Evolutionary conservation across 2,797 vertebrate species (phyloP).

Genomic region (Takifugu ocellatus): DNA sequence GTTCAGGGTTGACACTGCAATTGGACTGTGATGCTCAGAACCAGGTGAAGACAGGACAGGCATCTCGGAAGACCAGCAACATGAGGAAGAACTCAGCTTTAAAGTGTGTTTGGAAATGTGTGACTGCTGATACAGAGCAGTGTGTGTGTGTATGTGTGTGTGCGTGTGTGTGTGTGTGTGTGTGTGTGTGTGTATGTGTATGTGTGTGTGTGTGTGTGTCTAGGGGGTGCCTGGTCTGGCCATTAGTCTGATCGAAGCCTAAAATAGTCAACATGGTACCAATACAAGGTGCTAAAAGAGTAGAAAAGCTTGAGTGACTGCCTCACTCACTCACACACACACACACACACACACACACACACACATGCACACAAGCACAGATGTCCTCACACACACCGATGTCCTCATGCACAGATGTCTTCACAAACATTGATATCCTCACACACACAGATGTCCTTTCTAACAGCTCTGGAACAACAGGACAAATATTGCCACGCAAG

Average conservation of each 20-base stretch:
- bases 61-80: conserved; percentile 60
- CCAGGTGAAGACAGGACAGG: conserved; percentile 51
- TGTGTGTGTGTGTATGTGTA: conserved; percentile 2
- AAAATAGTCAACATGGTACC: conserved; percentile 62
- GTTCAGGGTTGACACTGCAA: conserved; percentile 59
- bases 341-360: too few relatives aligned
- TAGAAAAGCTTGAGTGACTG: conserved; percentile 25
- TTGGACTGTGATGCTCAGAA: conserved; percentile 39
- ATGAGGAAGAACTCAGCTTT: conserved; percentile 52
- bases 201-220: conserved; percentile 20
- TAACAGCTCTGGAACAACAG: too few relatives aligned
- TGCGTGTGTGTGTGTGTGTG: conserved; percentile 8
- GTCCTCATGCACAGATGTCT: too few relatives aligned
- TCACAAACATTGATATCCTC: too few relatives aligned
- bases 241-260: conserved; percentile 60
- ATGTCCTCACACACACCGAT: too few relatives aligned
- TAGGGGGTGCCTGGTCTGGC: conserved; percentile 41
- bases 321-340: too few relatives aligned
- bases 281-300: conserved; percentile 73
- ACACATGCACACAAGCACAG: too few relatives aligned
- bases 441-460: too few relatives aligned
- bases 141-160: conserved; percentile 1
- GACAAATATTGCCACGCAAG: too few relatives aligned
- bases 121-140: background rate
- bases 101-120: conserved; percentile 44